These are phyloP conservation scores for Pantherophis vulpinus DNA, from an alignment of 2,797 vertebrate species.

Conservation along the genomic window DNA sequence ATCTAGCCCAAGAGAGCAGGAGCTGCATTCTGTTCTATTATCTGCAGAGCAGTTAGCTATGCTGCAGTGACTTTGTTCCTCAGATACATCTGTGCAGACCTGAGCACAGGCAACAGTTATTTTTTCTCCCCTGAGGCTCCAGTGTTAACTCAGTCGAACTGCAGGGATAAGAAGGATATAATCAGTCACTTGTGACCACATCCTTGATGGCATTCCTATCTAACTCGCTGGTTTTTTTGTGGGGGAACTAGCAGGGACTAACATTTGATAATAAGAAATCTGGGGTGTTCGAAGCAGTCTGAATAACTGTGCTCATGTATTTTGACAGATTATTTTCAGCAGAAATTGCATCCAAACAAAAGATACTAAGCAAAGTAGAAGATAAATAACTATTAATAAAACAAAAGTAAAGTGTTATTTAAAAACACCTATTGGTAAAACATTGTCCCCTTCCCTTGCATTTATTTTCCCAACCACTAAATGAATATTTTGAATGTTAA, in stretches of 20 bases:
- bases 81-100: background rate
- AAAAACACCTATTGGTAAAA: background rate
- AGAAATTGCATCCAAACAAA: background rate
- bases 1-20: slow-evolving; percentile 1
- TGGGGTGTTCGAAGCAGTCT: background rate
- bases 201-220: background rate
- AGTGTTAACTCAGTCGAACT: fast-evolving
- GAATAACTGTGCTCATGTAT: background rate
- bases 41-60: background rate
- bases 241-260: background rate
- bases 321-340: background rate
- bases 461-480: background rate
- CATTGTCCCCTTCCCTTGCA: background rate
- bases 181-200: background rate
- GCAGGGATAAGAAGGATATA: background rate
- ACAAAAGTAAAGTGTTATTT: background rate
- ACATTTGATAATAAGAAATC: background rate
- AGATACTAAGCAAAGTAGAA: background rate
- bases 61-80: background rate
- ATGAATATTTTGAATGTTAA: background rate
- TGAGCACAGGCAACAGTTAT: background rate
- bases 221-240: background rate
- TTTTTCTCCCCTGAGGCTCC: background rate
- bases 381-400: background rate
- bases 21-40: background rate